Percentiles rank a stretch among this genome's conserved stretches.
These are phyloP conservation scores for Plectus sambesii DNA, from an alignment of 1,140 invertebrate genomes.

Conservation along the genomic window DNA sequence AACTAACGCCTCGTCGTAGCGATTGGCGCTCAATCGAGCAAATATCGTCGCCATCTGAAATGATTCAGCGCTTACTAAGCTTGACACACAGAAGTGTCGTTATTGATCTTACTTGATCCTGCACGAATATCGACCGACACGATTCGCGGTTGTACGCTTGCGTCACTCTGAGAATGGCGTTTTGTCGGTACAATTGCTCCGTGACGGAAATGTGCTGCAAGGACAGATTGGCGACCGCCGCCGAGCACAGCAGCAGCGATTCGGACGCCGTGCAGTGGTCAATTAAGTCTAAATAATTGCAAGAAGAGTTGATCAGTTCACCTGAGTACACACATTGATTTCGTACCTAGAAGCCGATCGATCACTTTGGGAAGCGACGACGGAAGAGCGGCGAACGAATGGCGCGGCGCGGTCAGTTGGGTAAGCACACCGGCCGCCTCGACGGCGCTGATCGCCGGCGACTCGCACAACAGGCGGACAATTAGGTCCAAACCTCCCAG, in stretches of 20 bases:
- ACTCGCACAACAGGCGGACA: conserved; percentile 12
- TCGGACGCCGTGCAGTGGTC: conserved; percentile 25
- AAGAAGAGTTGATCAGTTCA: conserved; percentile 2
- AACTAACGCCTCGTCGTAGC: conserved; percentile 22
- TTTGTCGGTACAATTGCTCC: conserved; percentile 19
- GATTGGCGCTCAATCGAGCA: conserved; percentile 23
- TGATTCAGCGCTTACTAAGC: too few relatives aligned
- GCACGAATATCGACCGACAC: too few relatives aligned
- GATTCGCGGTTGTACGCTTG: too few relatives aligned
- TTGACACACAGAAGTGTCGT: too few relatives aligned
- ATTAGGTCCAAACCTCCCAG: conserved; percentile 28
- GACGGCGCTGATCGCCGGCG: conserved; percentile 20
- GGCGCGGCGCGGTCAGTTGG: conserved; percentile 26
- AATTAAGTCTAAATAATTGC: conserved; percentile 18
- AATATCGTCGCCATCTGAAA: conserved; percentile 27
- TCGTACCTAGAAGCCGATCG: conserved; percentile 15
- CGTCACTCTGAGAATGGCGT: conserved; percentile 17
- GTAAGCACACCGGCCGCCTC: conserved; percentile 31
- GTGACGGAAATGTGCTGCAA: conserved; percentile 17
- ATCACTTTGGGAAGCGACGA: conserved; percentile 15
- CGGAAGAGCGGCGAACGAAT: conserved; percentile 19
- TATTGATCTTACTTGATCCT: too few relatives aligned
- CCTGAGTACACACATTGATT: too few relatives aligned
- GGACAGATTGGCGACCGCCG: conserved; percentile 24
- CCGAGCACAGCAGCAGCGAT: conserved; percentile 25